These are phyloP conservation scores for Gorsachius goisagi DNA, from an alignment of 2,113 vertebrate species.

Conservation along the genomic window DNA sequence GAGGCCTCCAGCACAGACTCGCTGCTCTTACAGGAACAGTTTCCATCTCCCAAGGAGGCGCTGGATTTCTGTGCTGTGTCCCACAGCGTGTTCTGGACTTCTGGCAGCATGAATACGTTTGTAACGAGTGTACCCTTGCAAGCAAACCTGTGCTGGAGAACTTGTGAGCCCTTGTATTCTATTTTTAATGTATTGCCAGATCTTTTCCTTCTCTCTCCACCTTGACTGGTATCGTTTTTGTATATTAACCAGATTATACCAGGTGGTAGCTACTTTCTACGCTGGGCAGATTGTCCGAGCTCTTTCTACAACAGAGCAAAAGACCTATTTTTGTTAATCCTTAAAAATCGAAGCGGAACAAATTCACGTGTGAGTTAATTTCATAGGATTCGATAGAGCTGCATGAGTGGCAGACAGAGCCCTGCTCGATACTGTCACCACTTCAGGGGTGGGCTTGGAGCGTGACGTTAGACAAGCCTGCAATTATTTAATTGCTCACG, in stretches of 20 bases:
- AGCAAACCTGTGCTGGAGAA: background rate
- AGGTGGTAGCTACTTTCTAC: background rate
- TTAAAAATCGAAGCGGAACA: background rate
- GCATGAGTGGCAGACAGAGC: accelerated
- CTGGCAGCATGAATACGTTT: accelerated
- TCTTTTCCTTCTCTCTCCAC: background rate
- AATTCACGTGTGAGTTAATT: accelerated
- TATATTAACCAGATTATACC: accelerated
- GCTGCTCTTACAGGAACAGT: background rate
- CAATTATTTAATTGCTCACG: background rate
- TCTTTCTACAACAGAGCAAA: background rate
- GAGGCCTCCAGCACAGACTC: background rate
- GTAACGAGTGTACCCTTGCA: background rate
- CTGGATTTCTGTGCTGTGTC: background rate
- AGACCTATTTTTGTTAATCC: background rate
- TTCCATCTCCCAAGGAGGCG: background rate
- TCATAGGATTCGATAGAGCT: accelerated
- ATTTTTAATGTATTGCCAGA: accelerated
- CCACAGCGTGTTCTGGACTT: accelerated
- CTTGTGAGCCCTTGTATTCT: background rate
- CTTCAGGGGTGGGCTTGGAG: background rate
- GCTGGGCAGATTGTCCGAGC: background rate
- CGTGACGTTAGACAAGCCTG: accelerated
- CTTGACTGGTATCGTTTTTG: background rate
- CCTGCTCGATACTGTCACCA: accelerated